Conservation (phyloP, 2,888 invertebrate species). For the Sthenelais limicola region DNA sequence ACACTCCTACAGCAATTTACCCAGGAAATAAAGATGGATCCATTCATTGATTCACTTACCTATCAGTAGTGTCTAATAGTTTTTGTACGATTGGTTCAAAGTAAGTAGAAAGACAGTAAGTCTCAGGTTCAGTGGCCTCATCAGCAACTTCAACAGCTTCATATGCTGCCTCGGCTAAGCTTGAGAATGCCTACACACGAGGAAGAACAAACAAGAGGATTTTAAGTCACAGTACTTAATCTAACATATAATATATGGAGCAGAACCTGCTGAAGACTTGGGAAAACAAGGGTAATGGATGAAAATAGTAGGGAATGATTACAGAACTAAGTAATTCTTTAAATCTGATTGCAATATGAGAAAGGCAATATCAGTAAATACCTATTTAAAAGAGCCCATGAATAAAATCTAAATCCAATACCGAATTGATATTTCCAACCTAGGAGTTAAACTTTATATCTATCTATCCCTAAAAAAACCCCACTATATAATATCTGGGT, state of each 20-base stretch:
- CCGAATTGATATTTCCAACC: not conserved
- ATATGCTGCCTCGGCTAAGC: conserved; percentile 96
- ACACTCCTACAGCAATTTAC: not conserved
- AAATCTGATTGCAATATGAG: too few species aligned
- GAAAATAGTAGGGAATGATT: too few species aligned
- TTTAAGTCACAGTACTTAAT: too few species aligned
- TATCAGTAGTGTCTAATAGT: conserved; percentile 93
- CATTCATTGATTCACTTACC: conserved; percentile 64
- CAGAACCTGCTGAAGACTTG: too few species aligned
- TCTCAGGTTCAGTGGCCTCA: conserved; percentile 80
- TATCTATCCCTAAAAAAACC: too few species aligned
- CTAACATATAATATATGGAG: too few species aligned
- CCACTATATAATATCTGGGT: too few species aligned
- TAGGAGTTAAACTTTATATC: not conserved
- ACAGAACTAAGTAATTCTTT: too few species aligned
- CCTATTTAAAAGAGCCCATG: conserved; percentile 1
- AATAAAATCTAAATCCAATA: not conserved
- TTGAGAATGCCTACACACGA: conserved; percentile 85
- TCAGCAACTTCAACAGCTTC: conserved; percentile 81
- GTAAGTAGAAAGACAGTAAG: conserved; percentile 93
- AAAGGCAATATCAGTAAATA: too few species aligned
- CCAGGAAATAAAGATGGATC: not conserved
- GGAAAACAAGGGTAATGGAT: too few species aligned
- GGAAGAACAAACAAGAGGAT: too few species aligned
- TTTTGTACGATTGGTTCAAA: conserved; percentile 94